Evolutionary conservation across 2,888 invertebrate species (phyloP).

Genomic region (Brassicogethes aeneus): DNA sequence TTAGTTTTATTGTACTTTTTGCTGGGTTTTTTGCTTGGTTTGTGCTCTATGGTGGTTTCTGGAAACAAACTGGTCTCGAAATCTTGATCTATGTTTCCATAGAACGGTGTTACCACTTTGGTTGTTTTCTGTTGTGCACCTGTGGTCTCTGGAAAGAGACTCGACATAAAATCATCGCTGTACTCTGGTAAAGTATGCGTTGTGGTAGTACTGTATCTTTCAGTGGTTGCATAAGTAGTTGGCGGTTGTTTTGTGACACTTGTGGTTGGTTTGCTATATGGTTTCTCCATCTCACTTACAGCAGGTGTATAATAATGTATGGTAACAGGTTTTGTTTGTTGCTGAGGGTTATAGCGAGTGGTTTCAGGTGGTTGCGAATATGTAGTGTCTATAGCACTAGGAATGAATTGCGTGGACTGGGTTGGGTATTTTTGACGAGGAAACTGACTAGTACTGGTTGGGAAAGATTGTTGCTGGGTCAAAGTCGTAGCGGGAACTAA

Average conservation of each 20-base stretch:
- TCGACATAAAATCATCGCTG: not conserved
- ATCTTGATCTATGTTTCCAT: not conserved
- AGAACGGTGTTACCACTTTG: not conserved
- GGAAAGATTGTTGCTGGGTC: not conserved
- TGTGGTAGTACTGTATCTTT: slow-evolving; percentile 6
- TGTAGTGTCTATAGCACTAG: not conserved
- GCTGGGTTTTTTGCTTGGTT: slow-evolving; percentile 3
- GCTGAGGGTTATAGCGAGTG: slow-evolving; percentile 1
- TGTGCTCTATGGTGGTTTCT: slow-evolving; percentile 4
- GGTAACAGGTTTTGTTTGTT: slow-evolving; percentile 13
- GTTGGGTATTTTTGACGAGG: slow-evolving; percentile 2
- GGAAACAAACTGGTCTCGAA: not conserved
- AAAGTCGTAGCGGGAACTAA: slow-evolving; percentile 15
- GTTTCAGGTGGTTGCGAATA: slow-evolving; percentile 2
- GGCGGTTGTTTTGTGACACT: not conserved
- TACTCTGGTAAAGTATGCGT: not conserved
- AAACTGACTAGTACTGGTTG: slow-evolving; percentile 1
- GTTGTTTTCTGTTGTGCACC: not conserved
- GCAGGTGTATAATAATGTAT: slow-evolving; percentile 24
- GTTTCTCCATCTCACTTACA: slow-evolving; percentile 14
- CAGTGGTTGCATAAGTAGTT: slow-evolving; percentile 5
- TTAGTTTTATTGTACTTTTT: slow-evolving; percentile 3
- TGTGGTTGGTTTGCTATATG: slow-evolving; percentile 4
- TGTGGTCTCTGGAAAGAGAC: not conserved
- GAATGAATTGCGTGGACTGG: not conserved